These are phyloP conservation scores for Ahaetulla prasina DNA, from an alignment of 2,113 vertebrate species.

Conservation along the genomic window DNA sequence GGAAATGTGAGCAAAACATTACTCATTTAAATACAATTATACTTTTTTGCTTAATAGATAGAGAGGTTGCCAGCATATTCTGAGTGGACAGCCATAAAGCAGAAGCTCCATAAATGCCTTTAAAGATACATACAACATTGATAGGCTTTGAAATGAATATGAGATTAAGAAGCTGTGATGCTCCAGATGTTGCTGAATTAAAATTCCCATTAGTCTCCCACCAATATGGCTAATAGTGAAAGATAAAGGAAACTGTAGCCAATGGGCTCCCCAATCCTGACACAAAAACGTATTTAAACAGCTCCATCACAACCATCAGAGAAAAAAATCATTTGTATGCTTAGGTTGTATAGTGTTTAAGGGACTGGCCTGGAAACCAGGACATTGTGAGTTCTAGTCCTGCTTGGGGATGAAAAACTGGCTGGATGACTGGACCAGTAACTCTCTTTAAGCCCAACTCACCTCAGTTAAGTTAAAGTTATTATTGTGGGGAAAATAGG, in stretches of 20 bases:
- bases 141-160: neutral
- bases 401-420: neutral
- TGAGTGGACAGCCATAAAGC: neutral
- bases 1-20: neutral
- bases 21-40: neutral
- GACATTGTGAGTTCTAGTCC: neutral
- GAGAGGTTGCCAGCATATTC: neutral
- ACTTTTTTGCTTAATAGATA: neutral
- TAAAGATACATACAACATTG: neutral
- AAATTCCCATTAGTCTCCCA: neutral
- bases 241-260: neutral
- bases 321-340: neutral
- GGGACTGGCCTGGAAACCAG: neutral
- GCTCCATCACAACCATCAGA: neutral
- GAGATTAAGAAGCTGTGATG: neutral
- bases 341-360: neutral
- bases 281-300: neutral
- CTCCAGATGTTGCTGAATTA: neutral
- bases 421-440: no score
- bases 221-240: neutral
- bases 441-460: neutral
- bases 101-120: neutral
- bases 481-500: no score
- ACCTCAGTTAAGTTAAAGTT: neutral
- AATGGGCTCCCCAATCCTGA: neutral